A percentile compares a stretch with the other conserved stretches of the same genome.
phyloP scores from a whole-genome alignment of 2,113 vertebrate genomes.

The Protobothrops mucrosquamatus region DNA sequence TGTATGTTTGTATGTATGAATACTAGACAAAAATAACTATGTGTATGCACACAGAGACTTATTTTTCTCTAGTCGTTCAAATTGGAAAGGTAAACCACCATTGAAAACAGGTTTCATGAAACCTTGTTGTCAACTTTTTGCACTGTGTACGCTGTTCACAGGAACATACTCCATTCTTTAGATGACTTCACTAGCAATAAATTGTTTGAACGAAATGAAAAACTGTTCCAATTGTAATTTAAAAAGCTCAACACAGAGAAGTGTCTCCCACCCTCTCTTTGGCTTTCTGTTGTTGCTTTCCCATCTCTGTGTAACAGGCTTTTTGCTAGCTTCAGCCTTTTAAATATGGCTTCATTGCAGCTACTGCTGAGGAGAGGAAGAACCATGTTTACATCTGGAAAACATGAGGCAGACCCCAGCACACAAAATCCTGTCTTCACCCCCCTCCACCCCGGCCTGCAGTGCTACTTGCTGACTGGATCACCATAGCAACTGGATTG shows the following conservation, averaged over 20 bases:
- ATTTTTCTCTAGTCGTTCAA: not conserved
- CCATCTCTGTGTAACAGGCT: not conserved
- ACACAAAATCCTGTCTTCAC: slow-evolving; percentile 26
- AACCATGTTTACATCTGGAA: slow-evolving; percentile 18
- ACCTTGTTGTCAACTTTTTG: slow-evolving; percentile 15
- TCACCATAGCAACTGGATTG: slow-evolving; percentile 49
- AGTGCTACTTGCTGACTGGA: not conserved
- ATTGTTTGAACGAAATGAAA: slow-evolving; percentile 47
- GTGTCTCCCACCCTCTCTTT: slow-evolving; percentile 30
- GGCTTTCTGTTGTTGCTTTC: slow-evolving; percentile 19
- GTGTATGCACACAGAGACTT: not conserved
- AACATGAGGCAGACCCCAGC: slow-evolving; percentile 16
- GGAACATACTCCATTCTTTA: slow-evolving; percentile 46
- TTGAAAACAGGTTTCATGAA: not conserved
- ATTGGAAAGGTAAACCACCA: not conserved
- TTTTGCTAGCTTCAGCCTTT: slow-evolving; percentile 19
- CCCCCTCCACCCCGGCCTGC: slow-evolving; percentile 7
- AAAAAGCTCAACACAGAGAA: slow-evolving; percentile 23
- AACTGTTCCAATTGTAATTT: slow-evolving; percentile 50
- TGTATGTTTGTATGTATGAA: not conserved
- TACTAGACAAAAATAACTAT: not conserved
- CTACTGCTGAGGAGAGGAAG: not conserved
- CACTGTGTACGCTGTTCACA: not conserved
- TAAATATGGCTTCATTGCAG: slow-evolving; percentile 39
- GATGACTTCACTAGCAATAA: slow-evolving; percentile 33